Conservation (phyloP, 2,797 vertebrate genomes). For the Lerista edwardsae region DNA sequence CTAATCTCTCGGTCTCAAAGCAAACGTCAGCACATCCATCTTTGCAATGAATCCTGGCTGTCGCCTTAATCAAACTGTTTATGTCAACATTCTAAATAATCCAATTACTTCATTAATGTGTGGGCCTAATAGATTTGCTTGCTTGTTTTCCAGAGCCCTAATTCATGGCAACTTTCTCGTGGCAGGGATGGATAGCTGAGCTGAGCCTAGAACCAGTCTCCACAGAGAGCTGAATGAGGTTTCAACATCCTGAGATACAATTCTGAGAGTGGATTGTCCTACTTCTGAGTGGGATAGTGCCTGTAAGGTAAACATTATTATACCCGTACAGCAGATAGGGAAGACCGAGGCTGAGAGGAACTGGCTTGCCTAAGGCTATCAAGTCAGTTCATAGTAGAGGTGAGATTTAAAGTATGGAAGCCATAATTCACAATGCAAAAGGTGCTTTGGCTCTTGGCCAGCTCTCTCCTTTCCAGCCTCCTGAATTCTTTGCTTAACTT, state of each 20-base stretch:
- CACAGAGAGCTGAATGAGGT: too few species aligned
- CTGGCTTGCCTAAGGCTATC: too few species aligned
- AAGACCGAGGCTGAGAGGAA: too few species aligned
- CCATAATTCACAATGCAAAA: too few species aligned
- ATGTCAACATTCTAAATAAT: slow-evolving; percentile 26
- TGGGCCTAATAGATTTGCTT: slow-evolving; percentile 8
- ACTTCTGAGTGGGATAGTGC: neutral
- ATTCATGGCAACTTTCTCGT: neutral
- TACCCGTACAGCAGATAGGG: too few species aligned
- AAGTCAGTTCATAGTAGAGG: too few species aligned
- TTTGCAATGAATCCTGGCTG: slow-evolving; percentile 20
- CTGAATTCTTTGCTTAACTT: too few species aligned
- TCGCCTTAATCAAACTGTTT: slow-evolving; percentile 17
- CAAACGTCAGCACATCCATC: neutral
- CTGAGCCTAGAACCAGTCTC: too few species aligned
- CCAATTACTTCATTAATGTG: slow-evolving; percentile 34
- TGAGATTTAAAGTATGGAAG: too few species aligned
- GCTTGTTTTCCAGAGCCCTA: neutral
- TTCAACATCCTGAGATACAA: neutral
- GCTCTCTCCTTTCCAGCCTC: too few species aligned
- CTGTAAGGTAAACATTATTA: too few species aligned
- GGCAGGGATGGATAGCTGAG: neutral
- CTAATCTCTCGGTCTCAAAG: neutral
- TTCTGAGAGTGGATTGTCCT: neutral
- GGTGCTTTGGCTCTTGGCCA: too few species aligned